phyloP scores from a whole-genome alignment of 2,888 invertebrate species.

The Cantharis rustica region DNA sequence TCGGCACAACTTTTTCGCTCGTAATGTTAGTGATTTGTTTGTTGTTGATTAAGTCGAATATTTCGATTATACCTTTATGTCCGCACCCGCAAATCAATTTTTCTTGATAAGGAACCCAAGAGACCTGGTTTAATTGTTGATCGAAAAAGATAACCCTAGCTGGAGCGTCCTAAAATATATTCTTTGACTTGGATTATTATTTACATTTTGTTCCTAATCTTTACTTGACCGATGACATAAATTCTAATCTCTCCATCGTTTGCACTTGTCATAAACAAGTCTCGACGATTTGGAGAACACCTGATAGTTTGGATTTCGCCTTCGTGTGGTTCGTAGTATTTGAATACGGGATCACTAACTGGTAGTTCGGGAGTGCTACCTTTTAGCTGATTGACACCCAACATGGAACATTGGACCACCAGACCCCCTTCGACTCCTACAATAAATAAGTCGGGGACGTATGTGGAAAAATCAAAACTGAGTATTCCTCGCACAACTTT shows the following conservation, averaged over 20 bases:
- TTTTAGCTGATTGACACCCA: slow-evolving; percentile 48
- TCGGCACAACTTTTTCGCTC: slow-evolving; percentile 25
- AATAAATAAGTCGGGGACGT: slow-evolving; percentile 50
- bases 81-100: slow-evolving; percentile 51
- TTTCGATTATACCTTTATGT: slow-evolving; percentile 44
- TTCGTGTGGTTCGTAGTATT: slow-evolving; percentile 51
- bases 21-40: slow-evolving; percentile 39
- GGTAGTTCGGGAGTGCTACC: slow-evolving; percentile 42
- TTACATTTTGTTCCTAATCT: background rate
- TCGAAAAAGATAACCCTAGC: slow-evolving; percentile 50
- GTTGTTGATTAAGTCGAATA: slow-evolving; percentile 48
- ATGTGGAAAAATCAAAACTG: slow-evolving; percentile 53
- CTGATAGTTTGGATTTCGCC: slow-evolving; percentile 49
- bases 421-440: slow-evolving; percentile 55
- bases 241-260: slow-evolving; percentile 53
- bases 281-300: slow-evolving; percentile 51
- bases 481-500: slow-evolving; percentile 48
- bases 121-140: slow-evolving; percentile 38
- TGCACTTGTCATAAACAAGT: slow-evolving; percentile 52
- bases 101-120: slow-evolving; percentile 51
- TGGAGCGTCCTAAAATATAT: slow-evolving; percentile 47
- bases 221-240: slow-evolving; percentile 52
- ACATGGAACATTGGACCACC: slow-evolving; percentile 52
- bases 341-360: slow-evolving; percentile 52
- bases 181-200: background rate